Percentiles rank a stretch among this genome's conserved stretches.
These are phyloP conservation scores for Drosophila novamexicana DNA, from an alignment of 1,140 invertebrate species.

Conservation along the genomic window DNA sequence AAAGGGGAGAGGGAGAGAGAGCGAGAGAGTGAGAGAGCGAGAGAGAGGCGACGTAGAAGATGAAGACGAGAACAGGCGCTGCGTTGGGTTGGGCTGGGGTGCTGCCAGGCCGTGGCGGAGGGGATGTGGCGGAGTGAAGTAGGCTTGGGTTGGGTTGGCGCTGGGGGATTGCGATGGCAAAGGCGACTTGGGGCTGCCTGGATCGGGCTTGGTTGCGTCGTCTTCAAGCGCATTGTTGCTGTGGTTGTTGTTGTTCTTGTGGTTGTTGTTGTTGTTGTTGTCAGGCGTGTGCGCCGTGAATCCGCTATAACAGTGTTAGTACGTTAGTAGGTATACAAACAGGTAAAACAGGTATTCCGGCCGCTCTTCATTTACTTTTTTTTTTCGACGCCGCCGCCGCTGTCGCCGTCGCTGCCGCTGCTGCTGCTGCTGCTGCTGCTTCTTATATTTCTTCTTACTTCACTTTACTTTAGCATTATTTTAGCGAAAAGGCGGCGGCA, in stretches of 20 bases:
- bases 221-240: conserved; percentile 49
- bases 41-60: not conserved
- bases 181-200: conserved; percentile 5
- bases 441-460: conserved; percentile 58
- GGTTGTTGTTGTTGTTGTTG: conserved; percentile 47
- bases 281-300: conserved; percentile 77
- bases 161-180: conserved; percentile 1
- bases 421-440: conserved; percentile 19
- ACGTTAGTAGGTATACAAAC: conserved; percentile 84
- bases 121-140: not conserved
- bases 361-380: conserved; percentile 67
- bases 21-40: no score
- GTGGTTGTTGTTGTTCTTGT: conserved; percentile 21
- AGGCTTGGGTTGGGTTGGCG: conserved; percentile 15
- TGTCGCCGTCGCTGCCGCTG: conserved; percentile 7
- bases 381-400: conserved; percentile 11
- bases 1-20: not conserved
- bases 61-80: conserved; percentile 35
- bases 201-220: conserved; percentile 49
- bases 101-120: conserved; percentile 9
- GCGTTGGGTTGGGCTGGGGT: not conserved
- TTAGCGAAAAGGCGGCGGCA: conserved; percentile 62
- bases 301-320: conserved; percentile 85
- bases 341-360: conserved; percentile 84
- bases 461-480: conserved; percentile 79